Base-by-base conservation (phyloP, 2,113 vertebrate genomes). In the Cichladusa arquata region DNA sequence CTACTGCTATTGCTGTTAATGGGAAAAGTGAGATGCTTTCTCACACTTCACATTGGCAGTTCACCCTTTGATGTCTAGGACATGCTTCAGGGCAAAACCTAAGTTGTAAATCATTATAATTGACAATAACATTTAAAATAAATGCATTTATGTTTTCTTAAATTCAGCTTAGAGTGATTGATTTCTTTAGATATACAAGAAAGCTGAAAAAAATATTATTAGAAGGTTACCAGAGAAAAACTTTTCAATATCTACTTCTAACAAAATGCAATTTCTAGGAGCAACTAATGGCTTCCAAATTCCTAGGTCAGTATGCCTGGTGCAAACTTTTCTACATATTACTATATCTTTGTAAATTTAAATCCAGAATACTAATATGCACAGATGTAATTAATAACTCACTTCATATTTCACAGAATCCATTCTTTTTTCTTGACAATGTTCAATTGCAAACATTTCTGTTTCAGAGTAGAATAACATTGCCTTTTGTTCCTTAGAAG, bases 1-100 rank as follows among this genome's bases (percentile, higher is more conserved):
- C 20, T 83, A 69, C 74, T 90, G 57, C 33, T 28, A 58, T 92
- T 90, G 86, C 34, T 77, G 42, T 81, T 96, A 96, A 88, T 86
- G 29, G 50, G 45, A 86, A 90, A 25, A 65, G 12, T 91, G 38
- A 40, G 61, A 22, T 33, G 8, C 92, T 93, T 95, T 66, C 47
- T 40, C 76, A 76, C 28, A 40, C 26, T 91, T 50, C 72, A 64
- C 19, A 72, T 36, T 90, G 67, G 71, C 92, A 88, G 33, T 73
- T 91, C 58, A 92, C 18, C 9, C 34, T 95, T 90, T 92, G 62
- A 87, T 92, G 57, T 81, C 72, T 74, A 77, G 28, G 34, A 95
- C 50, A 87, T 70, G 14, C 31, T 88, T 92, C 29, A 79, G 57
- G 80, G 45, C 11, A 85, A 91, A 84, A 87, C n/a, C 15, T 47